Conservation (phyloP, 2,888 invertebrate species). For the Danaus chrysippus region DNA sequence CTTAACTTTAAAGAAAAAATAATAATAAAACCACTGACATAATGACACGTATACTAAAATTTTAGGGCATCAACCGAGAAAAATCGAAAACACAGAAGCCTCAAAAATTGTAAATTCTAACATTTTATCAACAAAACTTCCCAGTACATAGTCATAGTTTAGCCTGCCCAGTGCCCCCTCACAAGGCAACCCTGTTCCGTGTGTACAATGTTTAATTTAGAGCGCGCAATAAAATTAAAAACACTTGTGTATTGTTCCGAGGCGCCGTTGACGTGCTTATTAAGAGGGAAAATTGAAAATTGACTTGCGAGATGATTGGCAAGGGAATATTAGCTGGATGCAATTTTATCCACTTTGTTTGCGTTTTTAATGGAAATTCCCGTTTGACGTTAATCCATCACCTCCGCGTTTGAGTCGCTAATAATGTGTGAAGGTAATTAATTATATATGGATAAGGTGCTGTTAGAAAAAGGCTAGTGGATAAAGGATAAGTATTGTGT, state of each 20-base stretch:
- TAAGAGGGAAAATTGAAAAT: conserved; percentile 76
- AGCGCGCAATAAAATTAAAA: conserved; percentile 33
- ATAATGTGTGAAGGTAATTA: conserved; percentile 17
- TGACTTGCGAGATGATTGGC: conserved; percentile 75
- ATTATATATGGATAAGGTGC: neutral
- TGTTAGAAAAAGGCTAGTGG: too few species aligned
- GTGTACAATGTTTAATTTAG: conserved; percentile 6
- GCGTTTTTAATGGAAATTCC: conserved; percentile 60
- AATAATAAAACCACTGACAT: too few species aligned
- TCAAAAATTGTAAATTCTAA: neutral
- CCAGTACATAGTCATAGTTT: neutral
- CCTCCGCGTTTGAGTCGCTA: conserved; percentile 36
- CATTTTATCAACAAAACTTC: conserved; percentile 8
- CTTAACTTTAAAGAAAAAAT: too few species aligned
- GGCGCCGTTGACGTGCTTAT: conserved; percentile 71
- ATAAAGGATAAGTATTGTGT: too few species aligned
- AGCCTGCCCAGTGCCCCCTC: conserved; percentile 6
- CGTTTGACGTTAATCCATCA: conserved; percentile 75
- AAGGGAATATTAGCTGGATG: conserved; percentile 74
- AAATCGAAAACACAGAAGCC: conserved; percentile 15
- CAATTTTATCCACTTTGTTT: conserved; percentile 64
- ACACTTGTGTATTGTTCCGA: conserved; percentile 49
- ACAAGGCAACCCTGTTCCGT: conserved; percentile 11
- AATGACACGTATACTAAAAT: neutral
- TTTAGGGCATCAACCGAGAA: neutral